Conservation (phyloP, 1,140 invertebrate species). For the Arctopsyche grandis region DNA sequence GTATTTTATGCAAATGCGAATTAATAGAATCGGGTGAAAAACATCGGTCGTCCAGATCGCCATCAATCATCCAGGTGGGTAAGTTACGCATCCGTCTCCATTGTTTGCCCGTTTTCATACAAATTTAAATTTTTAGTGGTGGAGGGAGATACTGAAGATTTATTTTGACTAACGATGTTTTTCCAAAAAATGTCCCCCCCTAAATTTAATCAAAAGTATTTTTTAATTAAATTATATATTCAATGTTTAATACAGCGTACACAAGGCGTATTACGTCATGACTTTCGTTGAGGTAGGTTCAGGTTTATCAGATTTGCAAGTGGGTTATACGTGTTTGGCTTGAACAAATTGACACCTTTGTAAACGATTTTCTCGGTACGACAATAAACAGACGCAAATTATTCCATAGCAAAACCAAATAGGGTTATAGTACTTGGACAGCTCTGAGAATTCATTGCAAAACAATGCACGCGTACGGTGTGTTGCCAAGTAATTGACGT, state of each 20-base stretch:
- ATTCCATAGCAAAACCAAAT: not conserved
- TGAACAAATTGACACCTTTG: not conserved
- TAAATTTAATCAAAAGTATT: too few relatives aligned
- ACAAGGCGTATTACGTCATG: too few relatives aligned
- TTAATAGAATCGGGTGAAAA: not conserved
- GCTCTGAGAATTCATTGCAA: not conserved
- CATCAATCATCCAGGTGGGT: conserved; percentile 14
- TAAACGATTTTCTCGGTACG: not conserved
- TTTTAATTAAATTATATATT: too few relatives aligned
- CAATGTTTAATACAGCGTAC: too few relatives aligned
- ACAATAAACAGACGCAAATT: not conserved
- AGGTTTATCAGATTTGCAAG: not conserved
- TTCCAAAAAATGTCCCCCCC: not conserved
- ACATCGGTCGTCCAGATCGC: too few relatives aligned
- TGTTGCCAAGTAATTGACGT: not conserved
- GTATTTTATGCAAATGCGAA: too few relatives aligned
- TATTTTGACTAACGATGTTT: conserved; percentile 14
- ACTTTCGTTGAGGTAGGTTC: not conserved
- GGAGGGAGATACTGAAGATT: not conserved
- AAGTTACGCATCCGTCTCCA: conserved; percentile 9
- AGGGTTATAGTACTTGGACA: not conserved
- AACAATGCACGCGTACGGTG: not conserved
- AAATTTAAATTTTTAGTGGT: conserved; percentile 6
- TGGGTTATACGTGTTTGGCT: not conserved
- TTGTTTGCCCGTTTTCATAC: not conserved